Conservation (phyloP, 2,797 vertebrate species). For the Trachops cirrhosus region DNA sequence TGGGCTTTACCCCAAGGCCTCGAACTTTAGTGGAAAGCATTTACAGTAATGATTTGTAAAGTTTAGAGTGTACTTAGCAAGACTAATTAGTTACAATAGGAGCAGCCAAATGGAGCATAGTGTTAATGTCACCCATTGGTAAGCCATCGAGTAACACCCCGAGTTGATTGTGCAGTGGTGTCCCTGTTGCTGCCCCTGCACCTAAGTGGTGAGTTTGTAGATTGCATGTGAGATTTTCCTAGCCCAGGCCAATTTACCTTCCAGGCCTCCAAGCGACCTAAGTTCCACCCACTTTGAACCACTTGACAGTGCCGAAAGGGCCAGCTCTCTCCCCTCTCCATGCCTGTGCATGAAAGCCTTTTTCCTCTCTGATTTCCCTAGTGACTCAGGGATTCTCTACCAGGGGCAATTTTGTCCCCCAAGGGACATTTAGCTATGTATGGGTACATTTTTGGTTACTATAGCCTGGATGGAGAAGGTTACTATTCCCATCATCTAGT, state of each 20-base stretch:
- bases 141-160: not conserved
- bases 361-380: not conserved
- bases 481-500: not conserved
- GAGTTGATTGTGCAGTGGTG: not conserved
- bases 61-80: conserved; percentile 1
- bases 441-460: not conserved
- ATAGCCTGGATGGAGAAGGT: not conserved
- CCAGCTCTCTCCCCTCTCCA: not conserved
- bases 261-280: not conserved
- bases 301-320: not conserved
- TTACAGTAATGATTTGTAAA: conserved; percentile 29
- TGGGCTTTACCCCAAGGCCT: not conserved
- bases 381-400: not conserved
- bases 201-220: not conserved
- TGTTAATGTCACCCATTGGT: not conserved
- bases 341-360: not conserved
- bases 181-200: not conserved
- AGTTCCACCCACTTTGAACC: not conserved
- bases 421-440: not conserved
- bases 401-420: not conserved
- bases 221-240: not conserved
- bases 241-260: not conserved
- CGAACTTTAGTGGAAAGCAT: not conserved
- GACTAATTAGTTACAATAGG: not conserved
- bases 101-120: not conserved